Evolutionary conservation across 2,113 vertebrate genomes (phyloP), one percentile per base, ranked within the genome.

Genomic region (Laterallus jamaicensis): DNA sequence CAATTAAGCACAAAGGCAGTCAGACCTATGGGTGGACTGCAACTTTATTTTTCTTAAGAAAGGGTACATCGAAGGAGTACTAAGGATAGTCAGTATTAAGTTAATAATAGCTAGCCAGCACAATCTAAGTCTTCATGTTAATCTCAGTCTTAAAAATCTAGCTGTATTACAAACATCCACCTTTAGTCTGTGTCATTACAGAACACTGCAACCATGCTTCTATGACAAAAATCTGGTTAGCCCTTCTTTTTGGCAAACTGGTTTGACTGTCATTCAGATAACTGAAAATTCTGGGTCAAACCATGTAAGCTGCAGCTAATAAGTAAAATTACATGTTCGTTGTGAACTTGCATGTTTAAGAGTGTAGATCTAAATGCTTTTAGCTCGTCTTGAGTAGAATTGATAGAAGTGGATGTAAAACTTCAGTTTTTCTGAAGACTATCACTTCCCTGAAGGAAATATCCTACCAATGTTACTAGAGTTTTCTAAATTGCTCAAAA

Each of bases 311-410:
- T 37, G 55, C 35, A 54, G 25, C n/a, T 80, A 79, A 81, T 47
- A 64, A 81, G 39, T 47, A 47, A 24, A 66, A 73, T 6, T 26
- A 56, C 60, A 52, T 5, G 3, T 10, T 55, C 9, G 26, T 5
- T 63, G 18, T 5, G 21, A 73, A 47, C 2, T 12, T 56, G 31
- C 10, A 77, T 1, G 3, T 69, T 76, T 32, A 31, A 22, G n/a
- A 6, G 4, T 0, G 0, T 8, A 26, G 5, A 39, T 24, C 5
- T 49, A 73, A 92, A 55, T 20, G 4, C 13, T 82, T 76, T 69
- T 73, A 35, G 12, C 3, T 73, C 6, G 58, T 7, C 15, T 86
- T 70, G 21, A 5, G 16, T 29, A 22, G 28, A 67, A 31, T 31
- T 44, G 21, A 19, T 28, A 21, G 24, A 77, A 83, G 32, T 39